Base-by-base conservation (phyloP, 2,113 vertebrate genomes). In the Grammomys surdaster region DNA sequence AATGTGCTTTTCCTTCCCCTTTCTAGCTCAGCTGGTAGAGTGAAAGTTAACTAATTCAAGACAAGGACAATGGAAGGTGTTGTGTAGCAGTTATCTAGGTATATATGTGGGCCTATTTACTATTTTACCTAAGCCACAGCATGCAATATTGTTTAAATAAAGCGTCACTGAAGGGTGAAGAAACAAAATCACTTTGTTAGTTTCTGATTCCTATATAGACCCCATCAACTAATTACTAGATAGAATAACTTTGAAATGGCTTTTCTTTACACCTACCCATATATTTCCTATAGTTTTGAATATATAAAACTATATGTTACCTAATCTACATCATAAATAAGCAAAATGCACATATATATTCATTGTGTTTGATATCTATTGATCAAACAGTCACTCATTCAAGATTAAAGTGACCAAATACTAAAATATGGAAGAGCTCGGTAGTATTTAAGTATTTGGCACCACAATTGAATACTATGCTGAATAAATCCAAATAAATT, bases 1-100 rank as follows among this genome's bases (percentile, higher is more conserved):
- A 84, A 93, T 92, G 92, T 97, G 82, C 76, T 80, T 96, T 98
- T 98, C 97, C 97, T 95, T 97, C 95, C 95, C 94, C 1, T 89
- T 98, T 96, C 78, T 84, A 92, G 20, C 96, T 84, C 43, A 97
- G 95, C 24, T 69, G 56, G 77, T 67, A 80, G 33, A 95, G 95
- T 93, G 95, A 96, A 97, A 97, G 92, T 95, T 95, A 96, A 93
- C 85, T 60, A 86, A 77, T 90, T 96, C 88, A 91, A 97, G 93
- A 96, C 90, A 87, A 88, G 81, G 60, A 86, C 54, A 93, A 86
- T 92, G 48, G 5, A 67, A 94, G 85, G 31, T 46, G 36, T 31
- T 1, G 0, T 60, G 31, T 77, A 40, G 51, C 11, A 56, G 31
- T 89, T 80, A 85, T 48, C 48, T 69, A n/a, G 77, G 63, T n/a